phyloP scores from a whole-genome alignment of 2,797 vertebrate species.

The Trachops cirrhosus region DNA sequence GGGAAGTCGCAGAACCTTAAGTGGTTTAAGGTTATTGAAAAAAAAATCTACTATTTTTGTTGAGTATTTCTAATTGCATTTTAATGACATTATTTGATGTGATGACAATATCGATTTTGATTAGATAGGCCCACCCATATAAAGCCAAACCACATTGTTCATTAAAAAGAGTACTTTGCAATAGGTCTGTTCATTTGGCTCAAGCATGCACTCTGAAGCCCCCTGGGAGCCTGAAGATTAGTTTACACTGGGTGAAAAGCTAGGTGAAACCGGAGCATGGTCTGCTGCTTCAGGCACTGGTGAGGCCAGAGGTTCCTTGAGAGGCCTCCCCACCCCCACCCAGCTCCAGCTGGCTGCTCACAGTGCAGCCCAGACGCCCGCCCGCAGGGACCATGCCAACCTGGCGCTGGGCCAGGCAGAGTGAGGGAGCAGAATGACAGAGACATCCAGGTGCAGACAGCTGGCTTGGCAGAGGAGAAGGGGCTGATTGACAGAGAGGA shows the following conservation, averaged over 20 bases:
- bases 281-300: background rate
- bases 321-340: background rate
- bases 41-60: background rate
- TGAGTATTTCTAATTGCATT: background rate
- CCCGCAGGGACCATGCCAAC: conserved; percentile 31
- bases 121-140: background rate
- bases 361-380: background rate
- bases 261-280: background rate
- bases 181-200: background rate
- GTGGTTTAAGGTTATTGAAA: background rate
- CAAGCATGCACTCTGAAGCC: background rate
- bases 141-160: background rate
- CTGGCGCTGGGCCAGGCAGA: conserved; percentile 51
- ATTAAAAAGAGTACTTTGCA: background rate
- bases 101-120: background rate
- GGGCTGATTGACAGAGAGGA: conserved; percentile 29
- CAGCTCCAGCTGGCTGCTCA: conserved; percentile 41
- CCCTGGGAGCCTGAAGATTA: background rate
- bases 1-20: background rate
- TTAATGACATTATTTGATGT: background rate
- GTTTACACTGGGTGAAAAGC: background rate
- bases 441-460: conserved; percentile 68
- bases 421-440: conserved; percentile 33
- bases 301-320: background rate
- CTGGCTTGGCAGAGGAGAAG: conserved; percentile 54